phyloP scores from a whole-genome alignment of 2,888 invertebrate genomes.

The Brenthis hecate region DNA sequence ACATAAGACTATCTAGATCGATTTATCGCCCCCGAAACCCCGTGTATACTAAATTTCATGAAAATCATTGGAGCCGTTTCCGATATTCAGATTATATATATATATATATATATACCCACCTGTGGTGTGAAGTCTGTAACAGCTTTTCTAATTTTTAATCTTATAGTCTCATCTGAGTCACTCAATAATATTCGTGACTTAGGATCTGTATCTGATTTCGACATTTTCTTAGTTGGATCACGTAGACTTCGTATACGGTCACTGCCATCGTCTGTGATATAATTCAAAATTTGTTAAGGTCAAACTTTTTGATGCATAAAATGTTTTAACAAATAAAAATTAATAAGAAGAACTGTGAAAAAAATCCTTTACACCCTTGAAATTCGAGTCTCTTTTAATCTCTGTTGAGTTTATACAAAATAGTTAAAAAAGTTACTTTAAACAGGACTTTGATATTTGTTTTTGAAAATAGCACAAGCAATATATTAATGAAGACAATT shows the following conservation, averaged over 20 bases:
- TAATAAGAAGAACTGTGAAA: no score
- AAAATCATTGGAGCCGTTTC: no score
- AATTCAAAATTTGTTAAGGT: neutral
- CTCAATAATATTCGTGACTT: slow-evolving; percentile 90
- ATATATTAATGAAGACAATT: no score
- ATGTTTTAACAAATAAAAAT: neutral
- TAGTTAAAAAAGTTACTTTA: no score
- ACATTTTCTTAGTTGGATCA: slow-evolving; percentile 97
- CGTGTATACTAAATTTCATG: no score
- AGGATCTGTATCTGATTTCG: slow-evolving; percentile 93
- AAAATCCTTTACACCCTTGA: no score
- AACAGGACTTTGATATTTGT: no score
- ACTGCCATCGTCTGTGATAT: slow-evolving; percentile 76
- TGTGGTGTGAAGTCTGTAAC: slow-evolving; percentile 94
- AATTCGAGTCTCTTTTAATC: neutral
- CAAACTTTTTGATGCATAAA: no score
- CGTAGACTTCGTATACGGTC: slow-evolving; percentile 90
- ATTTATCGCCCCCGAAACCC: no score
- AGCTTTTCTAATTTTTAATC: slow-evolving; percentile 87
- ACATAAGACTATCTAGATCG: no score
- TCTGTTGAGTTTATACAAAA: neutral
- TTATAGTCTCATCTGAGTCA: slow-evolving; percentile 80
- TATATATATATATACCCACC: slow-evolving; percentile 49
- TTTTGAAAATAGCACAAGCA: no score
- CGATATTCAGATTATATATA: no score